Percentiles rank a stretch among this genome's conserved stretches.
These are phyloP conservation scores for Takifugu flavidus DNA, from an alignment of 2,113 vertebrate genomes.

Conservation along the genomic window DNA sequence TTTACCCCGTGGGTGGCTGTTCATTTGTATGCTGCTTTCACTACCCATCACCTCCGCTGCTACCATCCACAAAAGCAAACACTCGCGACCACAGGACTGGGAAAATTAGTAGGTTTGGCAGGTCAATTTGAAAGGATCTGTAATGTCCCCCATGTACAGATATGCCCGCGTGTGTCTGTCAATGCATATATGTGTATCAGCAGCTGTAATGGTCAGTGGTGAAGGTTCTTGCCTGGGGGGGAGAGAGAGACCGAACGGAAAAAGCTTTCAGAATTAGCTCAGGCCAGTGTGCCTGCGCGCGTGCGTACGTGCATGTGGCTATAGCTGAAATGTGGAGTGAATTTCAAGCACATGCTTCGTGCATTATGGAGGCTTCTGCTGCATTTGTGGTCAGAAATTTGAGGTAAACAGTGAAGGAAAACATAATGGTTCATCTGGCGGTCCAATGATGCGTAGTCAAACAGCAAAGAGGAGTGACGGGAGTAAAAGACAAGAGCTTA, in stretches of 20 bases:
- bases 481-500: too few relatives aligned
- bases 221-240: constrained; percentile 58
- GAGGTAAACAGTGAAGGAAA: too few relatives aligned
- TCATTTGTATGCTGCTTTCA: constrained; percentile 60
- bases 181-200: constrained; percentile 41
- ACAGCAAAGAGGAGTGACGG: too few relatives aligned
- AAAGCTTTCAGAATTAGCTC: constrained; percentile 44
- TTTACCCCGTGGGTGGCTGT: constrained; percentile 66
- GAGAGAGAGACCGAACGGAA: constrained; percentile 43
- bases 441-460: too few relatives aligned
- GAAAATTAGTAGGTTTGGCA: neutral
- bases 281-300: constrained; percentile 18
- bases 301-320: constrained; percentile 12
- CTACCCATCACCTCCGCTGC: constrained; percentile 55
- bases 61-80: constrained; percentile 40
- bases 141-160: constrained; percentile 13
- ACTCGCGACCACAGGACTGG: constrained; percentile 21
- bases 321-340: too few relatives aligned
- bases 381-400: too few relatives aligned
- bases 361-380: too few relatives aligned
- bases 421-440: too few relatives aligned
- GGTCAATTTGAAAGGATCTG: neutral
- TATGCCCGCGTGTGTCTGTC: constrained; percentile 42
- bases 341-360: too few relatives aligned
- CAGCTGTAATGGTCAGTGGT: constrained; percentile 42